A percentile compares a stretch with the other conserved stretches of the same genome.
Conservation (phyloP, 2,113 vertebrate species). For the Ivindomyrus marchei region DNA sequence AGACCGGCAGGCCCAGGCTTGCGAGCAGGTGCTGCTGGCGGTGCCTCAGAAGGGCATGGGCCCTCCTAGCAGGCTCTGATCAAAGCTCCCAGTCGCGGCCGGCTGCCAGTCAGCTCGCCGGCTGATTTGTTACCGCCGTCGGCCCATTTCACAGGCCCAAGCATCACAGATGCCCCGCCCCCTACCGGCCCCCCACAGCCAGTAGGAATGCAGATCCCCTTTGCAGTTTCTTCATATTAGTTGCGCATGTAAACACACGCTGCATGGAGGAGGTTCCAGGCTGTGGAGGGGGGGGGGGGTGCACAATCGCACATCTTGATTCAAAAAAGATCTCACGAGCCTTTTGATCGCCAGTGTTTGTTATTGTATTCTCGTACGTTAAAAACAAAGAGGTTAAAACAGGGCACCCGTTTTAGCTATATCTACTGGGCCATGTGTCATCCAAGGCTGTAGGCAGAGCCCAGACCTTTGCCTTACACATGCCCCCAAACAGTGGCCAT, state of each 20-base stretch:
- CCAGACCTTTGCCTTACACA: slow-evolving; percentile 4
- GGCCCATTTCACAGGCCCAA: slow-evolving; percentile 42
- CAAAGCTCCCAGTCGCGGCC: slow-evolving; percentile 68
- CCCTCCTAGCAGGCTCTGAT: slow-evolving; percentile 69
- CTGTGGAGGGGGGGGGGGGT: neutral
- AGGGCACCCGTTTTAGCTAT: neutral
- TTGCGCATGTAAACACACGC: neutral
- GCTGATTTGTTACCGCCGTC: slow-evolving; percentile 56
- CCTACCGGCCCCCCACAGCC: neutral
- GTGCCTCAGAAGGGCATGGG: slow-evolving; percentile 34
- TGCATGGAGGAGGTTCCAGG: neutral
- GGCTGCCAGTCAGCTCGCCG: slow-evolving; percentile 59
- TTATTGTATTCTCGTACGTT: neutral
- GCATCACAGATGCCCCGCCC: slow-evolving; percentile 28
- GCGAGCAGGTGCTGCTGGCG: slow-evolving; percentile 77
- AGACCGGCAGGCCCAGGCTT: slow-evolving; percentile 62
- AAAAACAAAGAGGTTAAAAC: neutral
- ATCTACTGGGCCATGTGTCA: neutral
- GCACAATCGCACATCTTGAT: neutral
- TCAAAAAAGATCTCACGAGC: neutral
- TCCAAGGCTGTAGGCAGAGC: neutral
- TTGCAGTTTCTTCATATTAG: neutral
- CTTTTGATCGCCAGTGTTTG: neutral
- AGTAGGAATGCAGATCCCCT: neutral
- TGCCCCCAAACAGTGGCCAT: neutral